Base-by-base conservation (phyloP, 2,797 vertebrate genomes). In the Lepus townsendii region DNA sequence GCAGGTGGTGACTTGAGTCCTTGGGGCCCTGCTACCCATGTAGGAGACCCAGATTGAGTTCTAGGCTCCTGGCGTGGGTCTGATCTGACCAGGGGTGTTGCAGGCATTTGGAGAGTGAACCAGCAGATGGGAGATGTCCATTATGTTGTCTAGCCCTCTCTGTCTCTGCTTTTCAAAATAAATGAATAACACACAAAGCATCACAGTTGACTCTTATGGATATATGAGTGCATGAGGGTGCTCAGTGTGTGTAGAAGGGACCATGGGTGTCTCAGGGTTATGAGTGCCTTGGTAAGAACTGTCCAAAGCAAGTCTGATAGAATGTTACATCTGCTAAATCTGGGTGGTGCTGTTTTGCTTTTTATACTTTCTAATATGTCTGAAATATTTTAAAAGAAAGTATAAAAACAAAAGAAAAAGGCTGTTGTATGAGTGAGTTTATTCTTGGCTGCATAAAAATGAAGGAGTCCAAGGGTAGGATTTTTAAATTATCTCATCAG, bases 381-480 rank as follows among this genome's bases (percentile, higher is more conserved):
- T 93, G 35, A 82, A 66, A 73, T 72, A 69, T 91, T 94, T 85
- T 27, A 63, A 91, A 82, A 57, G 52, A 26, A 79, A 86, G 57
- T 86, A 47, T 13, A 73, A 88, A 92, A 32, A 60, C 50, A 11
- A 38, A 63, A 65, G 62, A 66, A 54, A 76, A 87, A n/a, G 11
- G 52, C 32, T 72, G 12, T 69, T 60, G 27, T 75, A 22, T 79
- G 26, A 38, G 7, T 65, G 78, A 50, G 13, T 72, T 24, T 86
- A 14, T 22, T 75, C 42, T 75, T 84, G 22, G 27, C 73, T 63
- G 5, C 27, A 69, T 69, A 30, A 60, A 69, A 26, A 42, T 27
- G 35, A 35, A 16, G 57, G 54, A 38, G 60, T 26, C 16, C 50
- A 62, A 92, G 24, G 32, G 32, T 83, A 77, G 26, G 2, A 7